Evolutionary conservation across 2,888 invertebrate genomes (phyloP).

Genomic region (Lamproptera curius): DNA sequence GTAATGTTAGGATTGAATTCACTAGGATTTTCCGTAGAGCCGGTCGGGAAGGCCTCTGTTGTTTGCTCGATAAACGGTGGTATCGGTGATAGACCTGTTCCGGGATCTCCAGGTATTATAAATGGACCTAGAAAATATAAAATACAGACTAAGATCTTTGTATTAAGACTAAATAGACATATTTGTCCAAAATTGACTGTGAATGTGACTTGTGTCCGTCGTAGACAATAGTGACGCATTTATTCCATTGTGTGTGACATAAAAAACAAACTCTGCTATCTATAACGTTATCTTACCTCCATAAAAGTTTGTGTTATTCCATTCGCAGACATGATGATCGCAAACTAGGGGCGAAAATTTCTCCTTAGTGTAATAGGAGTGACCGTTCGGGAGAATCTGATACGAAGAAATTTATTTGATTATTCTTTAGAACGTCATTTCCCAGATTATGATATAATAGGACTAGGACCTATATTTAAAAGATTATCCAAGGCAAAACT

Average conservation of each 20-base stretch:
- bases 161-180: too few relatives aligned
- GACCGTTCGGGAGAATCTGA: constrained; percentile 58
- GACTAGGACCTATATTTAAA: too few relatives aligned
- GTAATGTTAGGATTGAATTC: constrained; percentile 43
- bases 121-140: constrained; percentile 50
- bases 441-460: too few relatives aligned
- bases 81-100: constrained; percentile 48
- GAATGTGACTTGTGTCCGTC: too few relatives aligned
- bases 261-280: too few relatives aligned
- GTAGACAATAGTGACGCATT: too few relatives aligned
- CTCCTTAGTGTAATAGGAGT: constrained; percentile 64
- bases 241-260: too few relatives aligned
- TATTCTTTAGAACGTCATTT: too few relatives aligned
- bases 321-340: constrained; percentile 68
- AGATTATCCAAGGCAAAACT: too few relatives aligned
- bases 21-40: constrained; percentile 33
- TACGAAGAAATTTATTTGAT: constrained; percentile 22
- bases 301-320: constrained; percentile 69
- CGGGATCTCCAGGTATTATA: constrained; percentile 65
- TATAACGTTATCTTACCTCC: constrained; percentile 52
- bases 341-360: constrained; percentile 48
- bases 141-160: too few relatives aligned
- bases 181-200: too few relatives aligned
- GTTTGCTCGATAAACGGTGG: constrained; percentile 60
- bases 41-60: constrained; percentile 33